These are phyloP conservation scores for Haplochromis vanheusdeni DNA, from an alignment of 2,113 vertebrate genomes.

Conservation along the genomic window DNA sequence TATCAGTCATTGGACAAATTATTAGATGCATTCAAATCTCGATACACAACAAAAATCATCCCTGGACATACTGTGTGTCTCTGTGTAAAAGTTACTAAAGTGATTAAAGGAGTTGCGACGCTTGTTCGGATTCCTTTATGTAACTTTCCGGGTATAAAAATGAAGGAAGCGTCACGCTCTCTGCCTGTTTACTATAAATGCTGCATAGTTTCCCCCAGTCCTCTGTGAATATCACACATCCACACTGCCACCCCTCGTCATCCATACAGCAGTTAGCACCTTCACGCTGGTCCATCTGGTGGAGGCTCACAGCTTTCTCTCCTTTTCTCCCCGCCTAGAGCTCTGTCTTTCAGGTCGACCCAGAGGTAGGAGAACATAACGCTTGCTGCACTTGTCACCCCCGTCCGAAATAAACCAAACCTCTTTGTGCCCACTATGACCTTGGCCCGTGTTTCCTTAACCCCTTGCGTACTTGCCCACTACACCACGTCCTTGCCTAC, in stretches of 20 bases:
- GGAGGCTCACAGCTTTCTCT: conserved; percentile 55
- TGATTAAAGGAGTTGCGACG: not conserved
- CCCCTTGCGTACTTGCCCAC: conserved; percentile 23
- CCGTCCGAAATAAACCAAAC: not conserved
- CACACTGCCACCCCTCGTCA: not conserved
- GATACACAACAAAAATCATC: not conserved
- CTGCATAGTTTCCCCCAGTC: not conserved
- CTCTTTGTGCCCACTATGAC: conserved; percentile 11
- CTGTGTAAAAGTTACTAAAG: not conserved
- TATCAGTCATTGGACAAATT: not conserved
- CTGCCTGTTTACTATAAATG: not conserved
- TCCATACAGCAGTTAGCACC: not conserved
- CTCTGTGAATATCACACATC: not conserved
- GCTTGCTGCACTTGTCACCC: conserved; percentile 47
- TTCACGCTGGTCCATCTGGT: conserved; percentile 8
- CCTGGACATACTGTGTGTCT: not conserved
- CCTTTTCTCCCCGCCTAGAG: conserved; percentile 65
- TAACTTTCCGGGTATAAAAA: not conserved
- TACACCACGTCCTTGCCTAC: conserved; percentile 37
- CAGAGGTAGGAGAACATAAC: conserved; percentile 67
- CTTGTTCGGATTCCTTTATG: not conserved
- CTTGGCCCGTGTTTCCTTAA: conserved; percentile 31
- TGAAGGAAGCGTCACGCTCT: not conserved
- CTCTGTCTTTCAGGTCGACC: conserved; percentile 72
- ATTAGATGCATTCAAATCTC: not conserved